These are phyloP conservation scores for Drosophila watanabei DNA, from an alignment of 1,140 invertebrate genomes.

Conservation along the genomic window DNA sequence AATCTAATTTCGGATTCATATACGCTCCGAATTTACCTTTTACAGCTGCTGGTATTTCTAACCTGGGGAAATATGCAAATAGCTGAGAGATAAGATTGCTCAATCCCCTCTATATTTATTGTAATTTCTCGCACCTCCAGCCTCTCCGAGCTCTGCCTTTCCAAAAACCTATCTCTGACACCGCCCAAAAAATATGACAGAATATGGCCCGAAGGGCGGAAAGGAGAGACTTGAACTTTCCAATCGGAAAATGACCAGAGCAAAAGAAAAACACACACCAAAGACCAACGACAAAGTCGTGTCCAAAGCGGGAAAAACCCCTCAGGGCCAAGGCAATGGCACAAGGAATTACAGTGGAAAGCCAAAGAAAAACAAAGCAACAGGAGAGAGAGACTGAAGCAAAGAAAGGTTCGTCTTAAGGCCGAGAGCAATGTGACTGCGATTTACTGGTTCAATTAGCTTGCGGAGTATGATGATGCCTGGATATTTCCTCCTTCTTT, in stretches of 20 bases:
- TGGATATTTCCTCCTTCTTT: slow-evolving; percentile 3
- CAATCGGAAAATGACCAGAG: slow-evolving; percentile 28
- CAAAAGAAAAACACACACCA: background rate
- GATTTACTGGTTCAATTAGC: slow-evolving; percentile 81
- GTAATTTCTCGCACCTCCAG: slow-evolving; percentile 32
- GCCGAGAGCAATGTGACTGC: slow-evolving; percentile 46
- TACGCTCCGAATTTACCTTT: slow-evolving; percentile 10
- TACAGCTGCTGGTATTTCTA: slow-evolving; percentile 33
- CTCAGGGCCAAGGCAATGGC: slow-evolving; percentile 23
- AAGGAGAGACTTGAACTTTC: slow-evolving; percentile 47
- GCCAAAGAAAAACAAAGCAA: slow-evolving; percentile 29
- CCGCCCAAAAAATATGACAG: slow-evolving; percentile 49
- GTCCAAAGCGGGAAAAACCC: slow-evolving; percentile 28
- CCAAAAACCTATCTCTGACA: slow-evolving; percentile 20
- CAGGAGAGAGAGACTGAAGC: slow-evolving; percentile 10
- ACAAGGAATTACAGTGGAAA: slow-evolving; percentile 29
- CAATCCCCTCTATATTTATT: slow-evolving; percentile 21
- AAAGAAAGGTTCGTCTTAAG: slow-evolving; percentile 28
- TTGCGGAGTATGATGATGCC: slow-evolving; percentile 43
- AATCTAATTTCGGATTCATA: slow-evolving; percentile 72
- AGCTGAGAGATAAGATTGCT: background rate
- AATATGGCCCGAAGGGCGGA: slow-evolving; percentile 11
- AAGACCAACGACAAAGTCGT: slow-evolving; percentile 44
- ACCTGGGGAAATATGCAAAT: slow-evolving; percentile 22
- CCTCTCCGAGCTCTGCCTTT: background rate